phyloP scores from a whole-genome alignment of 2,888 invertebrate genomes.

The Chironomus tentans region DNA sequence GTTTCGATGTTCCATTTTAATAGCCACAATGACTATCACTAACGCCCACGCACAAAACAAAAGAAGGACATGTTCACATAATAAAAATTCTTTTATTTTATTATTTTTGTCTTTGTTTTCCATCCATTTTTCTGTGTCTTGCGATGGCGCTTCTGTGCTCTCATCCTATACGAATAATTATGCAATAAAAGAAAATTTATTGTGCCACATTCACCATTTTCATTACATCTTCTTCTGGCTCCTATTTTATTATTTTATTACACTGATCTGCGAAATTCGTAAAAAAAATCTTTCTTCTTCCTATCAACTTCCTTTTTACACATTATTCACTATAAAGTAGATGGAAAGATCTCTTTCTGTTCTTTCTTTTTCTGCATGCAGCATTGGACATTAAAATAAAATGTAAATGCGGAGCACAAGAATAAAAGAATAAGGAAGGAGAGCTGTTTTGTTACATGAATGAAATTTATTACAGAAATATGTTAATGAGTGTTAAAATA shows the following conservation, averaged over 20 bases:
- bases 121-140: no score
- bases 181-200: conserved; percentile 17
- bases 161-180: neutral
- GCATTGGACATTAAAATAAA: neutral
- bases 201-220: neutral
- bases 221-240: neutral
- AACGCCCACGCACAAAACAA: no score
- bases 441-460: conserved; percentile 5
- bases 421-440: neutral
- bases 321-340: neutral
- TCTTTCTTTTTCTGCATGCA: neutral
- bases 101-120: no score
- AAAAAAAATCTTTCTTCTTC: neutral
- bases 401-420: conserved; percentile 3
- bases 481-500: conserved; percentile 3
- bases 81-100: no score
- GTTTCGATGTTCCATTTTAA: no score
- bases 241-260: neutral
- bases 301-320: neutral
- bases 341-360: neutral
- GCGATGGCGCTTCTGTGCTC: no score
- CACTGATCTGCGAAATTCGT: neutral
- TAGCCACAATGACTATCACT: no score
- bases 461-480: conserved; percentile 10
- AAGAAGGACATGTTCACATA: no score